Percentiles rank a stretch among this genome's conserved stretches.
Evolutionary conservation across 23 tunicate species (phyloP).

Genomic region (Phallusia fumigata): DNA sequence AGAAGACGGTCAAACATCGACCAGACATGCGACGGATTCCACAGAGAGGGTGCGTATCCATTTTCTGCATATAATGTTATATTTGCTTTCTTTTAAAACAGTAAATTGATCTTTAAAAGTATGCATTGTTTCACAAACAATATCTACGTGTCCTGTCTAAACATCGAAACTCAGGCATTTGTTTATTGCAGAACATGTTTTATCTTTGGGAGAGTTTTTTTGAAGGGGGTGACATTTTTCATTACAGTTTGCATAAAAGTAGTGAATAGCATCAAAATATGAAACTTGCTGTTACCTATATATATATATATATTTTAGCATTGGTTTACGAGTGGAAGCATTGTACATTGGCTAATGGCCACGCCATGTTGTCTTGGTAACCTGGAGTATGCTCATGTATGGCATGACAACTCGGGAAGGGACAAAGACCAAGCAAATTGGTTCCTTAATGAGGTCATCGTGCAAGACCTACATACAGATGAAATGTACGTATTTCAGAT

Average conservation of each 20-base stretch:
- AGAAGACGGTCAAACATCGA: constrained; percentile 21
- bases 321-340: constrained; percentile 39
- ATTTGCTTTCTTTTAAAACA: too few species aligned
- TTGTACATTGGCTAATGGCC: constrained; percentile 27
- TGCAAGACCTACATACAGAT: constrained; percentile 33
- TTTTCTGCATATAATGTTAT: not conserved
- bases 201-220: too few species aligned
- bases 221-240: too few species aligned
- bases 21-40: constrained; percentile 17
- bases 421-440: constrained; percentile 39
- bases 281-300: too few species aligned
- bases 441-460: constrained; percentile 39
- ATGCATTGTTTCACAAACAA: too few species aligned
- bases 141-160: too few species aligned
- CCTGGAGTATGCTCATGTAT: constrained; percentile 27
- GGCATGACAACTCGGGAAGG: constrained; percentile 59
- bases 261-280: too few species aligned
- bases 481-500: constrained; percentile 20
- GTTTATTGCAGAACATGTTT: too few species aligned
- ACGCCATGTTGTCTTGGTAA: constrained; percentile 28
- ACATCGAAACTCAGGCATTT: too few species aligned
- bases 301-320: constrained; percentile 33
- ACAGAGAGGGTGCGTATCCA: not conserved
- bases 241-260: too few species aligned
- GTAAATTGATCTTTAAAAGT: too few species aligned